These are phyloP conservation scores for Gopherus evgoodei DNA, from an alignment of 2,113 vertebrate species.

Conservation along the genomic window DNA sequence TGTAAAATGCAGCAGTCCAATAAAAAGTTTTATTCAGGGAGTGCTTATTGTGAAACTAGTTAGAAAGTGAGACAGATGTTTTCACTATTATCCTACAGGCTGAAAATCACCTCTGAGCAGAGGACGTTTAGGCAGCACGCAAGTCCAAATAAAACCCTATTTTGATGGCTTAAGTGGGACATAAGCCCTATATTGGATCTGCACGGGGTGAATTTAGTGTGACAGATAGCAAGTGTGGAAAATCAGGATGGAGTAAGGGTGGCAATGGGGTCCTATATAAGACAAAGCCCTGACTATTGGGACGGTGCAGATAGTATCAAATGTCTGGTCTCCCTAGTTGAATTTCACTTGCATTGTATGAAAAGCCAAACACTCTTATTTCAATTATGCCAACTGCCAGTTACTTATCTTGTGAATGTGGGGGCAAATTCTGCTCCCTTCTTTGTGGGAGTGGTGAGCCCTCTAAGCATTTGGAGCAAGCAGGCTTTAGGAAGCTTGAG, in stretches of 20 bases:
- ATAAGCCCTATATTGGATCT: conserved; percentile 28
- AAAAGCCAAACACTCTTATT: not conserved
- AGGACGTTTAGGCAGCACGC: conserved; percentile 26
- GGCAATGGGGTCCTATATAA: too few relatives aligned
- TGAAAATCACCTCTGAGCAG: conserved; percentile 54
- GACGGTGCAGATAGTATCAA: too few relatives aligned
- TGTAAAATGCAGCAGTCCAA: conserved; percentile 35
- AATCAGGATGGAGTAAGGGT: too few relatives aligned
- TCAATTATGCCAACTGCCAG: not conserved
- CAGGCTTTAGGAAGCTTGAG: not conserved
- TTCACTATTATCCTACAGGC: conserved; percentile 45
- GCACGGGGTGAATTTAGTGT: not conserved
- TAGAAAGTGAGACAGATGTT: conserved; percentile 58
- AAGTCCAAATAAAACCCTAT: conserved; percentile 64
- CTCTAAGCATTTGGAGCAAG: rapidly evolving
- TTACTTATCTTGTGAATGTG: not conserved
- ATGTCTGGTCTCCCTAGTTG: not conserved
- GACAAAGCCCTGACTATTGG: too few relatives aligned
- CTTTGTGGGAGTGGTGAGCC: not conserved
- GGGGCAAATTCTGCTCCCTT: not conserved
- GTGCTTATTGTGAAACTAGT: conserved; percentile 34
- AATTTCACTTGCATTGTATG: not conserved
- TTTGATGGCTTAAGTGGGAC: conserved; percentile 46
- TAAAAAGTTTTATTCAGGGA: not conserved
- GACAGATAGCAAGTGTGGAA: too few relatives aligned